Evolutionary conservation across 1,140 invertebrate species (phyloP).

Genomic region (Pseudachorutes palmiensis): DNA sequence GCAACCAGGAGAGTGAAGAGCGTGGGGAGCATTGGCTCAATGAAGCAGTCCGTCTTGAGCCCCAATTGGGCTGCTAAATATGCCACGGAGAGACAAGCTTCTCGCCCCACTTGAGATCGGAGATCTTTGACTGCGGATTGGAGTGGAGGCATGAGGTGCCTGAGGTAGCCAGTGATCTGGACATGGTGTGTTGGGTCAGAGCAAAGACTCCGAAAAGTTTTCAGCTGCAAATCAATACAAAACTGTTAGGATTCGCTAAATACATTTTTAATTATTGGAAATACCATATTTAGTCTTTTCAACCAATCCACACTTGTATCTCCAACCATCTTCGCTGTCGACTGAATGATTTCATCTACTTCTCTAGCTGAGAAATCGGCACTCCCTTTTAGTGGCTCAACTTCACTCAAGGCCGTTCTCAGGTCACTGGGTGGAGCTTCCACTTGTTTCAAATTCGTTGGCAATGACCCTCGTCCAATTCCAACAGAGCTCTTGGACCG

Average conservation of each 20-base stretch:
- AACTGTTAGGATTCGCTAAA: background rate
- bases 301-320: slow-evolving; percentile 22
- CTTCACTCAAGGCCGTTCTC: background rate
- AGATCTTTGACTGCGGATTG: slow-evolving; percentile 36
- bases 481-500: background rate
- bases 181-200: slow-evolving; percentile 30
- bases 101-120: slow-evolving; percentile 31
- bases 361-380: slow-evolving; percentile 2
- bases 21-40: slow-evolving; percentile 33
- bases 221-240: slow-evolving; percentile 26
- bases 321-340: slow-evolving; percentile 19
- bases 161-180: slow-evolving; percentile 31
- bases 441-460: too few relatives aligned
- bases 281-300: slow-evolving; percentile 28
- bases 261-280: background rate
- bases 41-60: slow-evolving; percentile 29
- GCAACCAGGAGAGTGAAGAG: slow-evolving; percentile 34
- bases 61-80: slow-evolving; percentile 24
- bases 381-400: background rate
- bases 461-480: too few relatives aligned
- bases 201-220: slow-evolving; percentile 35
- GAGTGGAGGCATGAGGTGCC: slow-evolving; percentile 34
- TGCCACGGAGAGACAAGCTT: slow-evolving; percentile 33
- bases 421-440: background rate
- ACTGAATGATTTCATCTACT: slow-evolving; percentile 27